These are phyloP conservation scores for Ianthella basta DNA, from an alignment of 37 sponge, comb jelly and placozoan genomes.

Conservation along the genomic window DNA sequence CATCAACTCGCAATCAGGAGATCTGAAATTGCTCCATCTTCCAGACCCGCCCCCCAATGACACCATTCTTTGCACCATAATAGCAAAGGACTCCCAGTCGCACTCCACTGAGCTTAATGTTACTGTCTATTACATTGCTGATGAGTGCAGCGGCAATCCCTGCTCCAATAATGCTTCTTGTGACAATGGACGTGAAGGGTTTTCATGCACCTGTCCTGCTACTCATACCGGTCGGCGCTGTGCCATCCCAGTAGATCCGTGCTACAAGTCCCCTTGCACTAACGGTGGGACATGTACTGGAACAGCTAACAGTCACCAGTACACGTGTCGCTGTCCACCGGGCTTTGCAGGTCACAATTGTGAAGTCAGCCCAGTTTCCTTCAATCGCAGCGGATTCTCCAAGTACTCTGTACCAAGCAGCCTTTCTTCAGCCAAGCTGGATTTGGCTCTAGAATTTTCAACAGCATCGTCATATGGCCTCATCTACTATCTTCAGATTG, in stretches of 20 bases:
- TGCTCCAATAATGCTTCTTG: constrained; percentile 34
- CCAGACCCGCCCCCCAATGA: too few relatives aligned
- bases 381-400: background rate
- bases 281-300: background rate
- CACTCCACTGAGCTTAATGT: background rate
- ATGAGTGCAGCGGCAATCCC: background rate
- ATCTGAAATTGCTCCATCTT: too few relatives aligned
- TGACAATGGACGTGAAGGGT: background rate
- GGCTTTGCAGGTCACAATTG: constrained; percentile 2
- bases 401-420: background rate
- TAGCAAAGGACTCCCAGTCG: background rate
- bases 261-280: background rate
- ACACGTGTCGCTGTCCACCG: background rate
- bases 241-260: background rate
- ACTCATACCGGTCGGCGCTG: constrained; percentile 8
- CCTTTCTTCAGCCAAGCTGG: too few relatives aligned
- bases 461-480: background rate
- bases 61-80: background rate
- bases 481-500: background rate
- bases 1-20: background rate
- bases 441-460: background rate
- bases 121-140: background rate
- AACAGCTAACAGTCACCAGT: background rate
- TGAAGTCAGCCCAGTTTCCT: background rate
- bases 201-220: constrained; percentile 16